Base-by-base conservation (phyloP, 2,113 vertebrate species). In the Siniperca chuatsi region DNA sequence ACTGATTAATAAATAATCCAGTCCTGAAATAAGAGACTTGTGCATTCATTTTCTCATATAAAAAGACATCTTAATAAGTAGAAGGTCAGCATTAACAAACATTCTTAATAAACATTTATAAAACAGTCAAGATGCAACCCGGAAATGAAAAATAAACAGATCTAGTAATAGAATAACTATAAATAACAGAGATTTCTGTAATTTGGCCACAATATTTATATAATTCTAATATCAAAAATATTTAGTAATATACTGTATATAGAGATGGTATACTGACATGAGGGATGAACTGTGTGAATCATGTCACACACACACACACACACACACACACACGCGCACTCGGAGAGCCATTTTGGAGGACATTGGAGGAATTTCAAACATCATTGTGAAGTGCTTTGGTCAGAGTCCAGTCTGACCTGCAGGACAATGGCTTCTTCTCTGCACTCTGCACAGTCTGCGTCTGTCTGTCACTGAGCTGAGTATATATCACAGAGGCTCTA, bases 341-440 rank as follows among this genome's bases (percentile, higher is more conserved):
- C 42, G 71, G n/a, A 44, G 1, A 81, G 50, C 78, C 66, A 64
- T 84, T 92, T 82, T 87, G 66, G 81, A 85, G 84, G 71, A 66
- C 48, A 76, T 64, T 77, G 68, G 87, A 92, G 90, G 93, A 95
- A 95, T 94, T 93, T 94, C 72, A 65, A 65, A 81, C 87, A 85
- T 91, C 66, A 88, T 7, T 89, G 92, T 83, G 90, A 90, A 87
- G 67, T 50, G 25, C 69, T 81, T 72, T 70, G 89, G 81, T 82
- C 85, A 57, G 88, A 66, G 81, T 89, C 46, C 57, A 60, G 67
- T 76, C 87, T 91, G 91, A 93, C 88, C 83, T 67, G 62, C 50
- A n/a, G 88, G 86, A 96, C 95, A 96, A 95, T 87, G 89, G 52
- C 68, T 74, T 90, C 88, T 89, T 95, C 92, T 93, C 87, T 89